phyloP scores from a whole-genome alignment of 2,888 invertebrate species.

The Colletes collaris region DNA sequence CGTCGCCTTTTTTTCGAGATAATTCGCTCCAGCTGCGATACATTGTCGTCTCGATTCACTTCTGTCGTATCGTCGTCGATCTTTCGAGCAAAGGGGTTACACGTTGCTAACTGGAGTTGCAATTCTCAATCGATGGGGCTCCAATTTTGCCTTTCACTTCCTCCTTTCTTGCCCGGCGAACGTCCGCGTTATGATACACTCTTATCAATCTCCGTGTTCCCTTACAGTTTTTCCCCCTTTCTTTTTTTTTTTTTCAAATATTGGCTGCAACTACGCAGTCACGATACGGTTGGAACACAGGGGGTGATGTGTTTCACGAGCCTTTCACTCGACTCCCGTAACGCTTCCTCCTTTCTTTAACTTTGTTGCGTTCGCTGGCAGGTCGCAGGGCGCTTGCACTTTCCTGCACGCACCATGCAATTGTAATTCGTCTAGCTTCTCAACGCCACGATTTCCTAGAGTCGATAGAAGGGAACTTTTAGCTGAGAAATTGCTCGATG shows the following conservation, averaged over 20 bases:
- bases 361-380: background rate
- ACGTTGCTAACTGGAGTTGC: background rate
- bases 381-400: background rate
- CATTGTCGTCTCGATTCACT: background rate
- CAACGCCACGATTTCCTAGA: background rate
- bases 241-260: background rate
- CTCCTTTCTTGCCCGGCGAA: constrained; percentile 49
- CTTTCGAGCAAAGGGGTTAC: background rate
- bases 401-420: constrained; percentile 13
- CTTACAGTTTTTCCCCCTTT: background rate
- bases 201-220: background rate
- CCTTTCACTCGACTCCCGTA: constrained; percentile 43
- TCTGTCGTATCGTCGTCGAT: background rate
- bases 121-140: background rate
- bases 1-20: constrained; percentile 20
- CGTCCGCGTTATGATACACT: background rate
- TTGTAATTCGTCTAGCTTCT: background rate
- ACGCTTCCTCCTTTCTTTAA: constrained; percentile 52
- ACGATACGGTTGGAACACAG: background rate
- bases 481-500: no score
- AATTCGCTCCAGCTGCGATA: constrained; percentile 6
- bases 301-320: background rate
- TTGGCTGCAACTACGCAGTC: no score
- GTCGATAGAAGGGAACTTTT: background rate
- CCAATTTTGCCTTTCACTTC: constrained; percentile 45